These are phyloP conservation scores for Rhagoletis zephyria DNA, from an alignment of 1,140 invertebrate species.

Conservation along the genomic window DNA sequence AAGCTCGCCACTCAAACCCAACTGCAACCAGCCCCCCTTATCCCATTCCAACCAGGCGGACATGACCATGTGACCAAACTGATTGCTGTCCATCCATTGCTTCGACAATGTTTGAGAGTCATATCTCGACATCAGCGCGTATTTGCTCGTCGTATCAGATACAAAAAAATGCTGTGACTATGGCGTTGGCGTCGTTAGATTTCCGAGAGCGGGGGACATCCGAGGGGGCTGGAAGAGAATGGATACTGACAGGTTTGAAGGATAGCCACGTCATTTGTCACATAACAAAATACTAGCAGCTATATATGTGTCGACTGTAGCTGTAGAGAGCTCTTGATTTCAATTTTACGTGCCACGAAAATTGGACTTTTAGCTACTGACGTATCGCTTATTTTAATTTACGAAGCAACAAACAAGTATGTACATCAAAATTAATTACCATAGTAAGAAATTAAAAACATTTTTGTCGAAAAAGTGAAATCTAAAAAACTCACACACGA, in stretches of 20 bases:
- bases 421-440: neutral
- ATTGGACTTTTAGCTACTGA: slow-evolving; percentile 59
- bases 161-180: neutral
- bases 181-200: neutral
- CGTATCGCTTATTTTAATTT: slow-evolving; percentile 73
- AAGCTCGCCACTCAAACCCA: neutral
- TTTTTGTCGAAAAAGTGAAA: slow-evolving; percentile 23
- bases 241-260: neutral
- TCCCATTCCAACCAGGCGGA: neutral
- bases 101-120: slow-evolving; percentile 20
- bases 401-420: slow-evolving; percentile 60
- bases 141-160: neutral
- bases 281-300: neutral
- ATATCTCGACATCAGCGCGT: neutral
- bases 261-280: neutral
- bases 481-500: slow-evolving; percentile 38
- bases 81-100: slow-evolving; percentile 4
- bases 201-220: neutral
- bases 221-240: neutral
- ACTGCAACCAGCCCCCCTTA: neutral
- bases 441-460: slow-evolving; percentile 57
- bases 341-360: neutral
- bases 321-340: slow-evolving; percentile 8
- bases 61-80: slow-evolving; percentile 17
- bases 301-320: neutral